These are phyloP conservation scores for Odobenus rosmarus DNA, from an alignment of 2,113 vertebrate species.

Conservation along the genomic window DNA sequence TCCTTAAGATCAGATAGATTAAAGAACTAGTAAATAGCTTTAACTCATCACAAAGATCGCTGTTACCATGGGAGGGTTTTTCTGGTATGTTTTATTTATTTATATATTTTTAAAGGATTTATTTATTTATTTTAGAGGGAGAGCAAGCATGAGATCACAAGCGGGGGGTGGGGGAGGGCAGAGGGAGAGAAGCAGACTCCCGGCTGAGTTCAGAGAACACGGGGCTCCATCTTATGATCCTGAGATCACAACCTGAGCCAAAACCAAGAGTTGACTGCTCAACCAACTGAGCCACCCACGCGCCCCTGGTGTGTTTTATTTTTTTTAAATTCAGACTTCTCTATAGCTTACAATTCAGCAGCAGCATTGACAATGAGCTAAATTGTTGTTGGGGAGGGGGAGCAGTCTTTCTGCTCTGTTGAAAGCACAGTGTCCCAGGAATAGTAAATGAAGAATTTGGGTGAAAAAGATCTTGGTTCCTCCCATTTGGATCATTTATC, in stretches of 20 bases:
- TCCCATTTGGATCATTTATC: neutral
- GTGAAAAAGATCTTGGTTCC: neutral
- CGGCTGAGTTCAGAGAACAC: no score
- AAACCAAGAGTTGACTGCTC: no score
- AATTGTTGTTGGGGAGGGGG: neutral
- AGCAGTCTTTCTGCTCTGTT: neutral
- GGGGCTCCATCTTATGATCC: no score
- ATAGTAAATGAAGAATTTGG: neutral
- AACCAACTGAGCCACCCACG: no score
- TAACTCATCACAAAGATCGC: neutral
- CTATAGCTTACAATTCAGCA: neutral
- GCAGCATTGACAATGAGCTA: neutral
- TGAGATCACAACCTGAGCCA: no score
- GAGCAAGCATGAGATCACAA: no score
- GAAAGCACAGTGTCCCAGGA: neutral
- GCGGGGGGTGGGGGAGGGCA: no score
- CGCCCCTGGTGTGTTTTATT: neutral
- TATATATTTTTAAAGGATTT: neutral
- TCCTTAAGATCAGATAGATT: neutral
- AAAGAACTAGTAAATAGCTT: neutral
- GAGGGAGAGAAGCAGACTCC: no score
- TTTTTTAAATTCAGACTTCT: neutral
- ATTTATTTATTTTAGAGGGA: neutral
- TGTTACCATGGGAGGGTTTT: neutral
- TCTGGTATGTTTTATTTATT: no score